Percentiles rank a stretch among this genome's conserved stretches.
phyloP scores from a whole-genome alignment of 2,113 vertebrate species.

The Pterocles gutturalis region DNA sequence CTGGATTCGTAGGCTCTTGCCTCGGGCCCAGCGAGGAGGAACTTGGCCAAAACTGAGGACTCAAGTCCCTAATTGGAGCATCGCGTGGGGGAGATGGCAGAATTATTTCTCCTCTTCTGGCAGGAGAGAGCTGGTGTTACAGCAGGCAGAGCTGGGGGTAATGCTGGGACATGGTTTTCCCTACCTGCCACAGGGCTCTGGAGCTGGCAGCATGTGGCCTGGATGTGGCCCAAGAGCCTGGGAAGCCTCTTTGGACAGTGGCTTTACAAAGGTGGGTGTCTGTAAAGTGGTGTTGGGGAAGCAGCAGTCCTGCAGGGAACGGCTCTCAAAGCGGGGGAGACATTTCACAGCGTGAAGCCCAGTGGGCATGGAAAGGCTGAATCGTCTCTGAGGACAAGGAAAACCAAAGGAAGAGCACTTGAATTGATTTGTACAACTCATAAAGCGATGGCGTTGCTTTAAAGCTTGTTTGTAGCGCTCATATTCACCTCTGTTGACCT shows the following conservation, averaged over 20 bases:
- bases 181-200: neutral
- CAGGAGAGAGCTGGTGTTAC: neutral
- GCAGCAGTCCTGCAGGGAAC: neutral
- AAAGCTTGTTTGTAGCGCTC: neutral
- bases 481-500: neutral
- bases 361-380: neutral
- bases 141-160: neutral
- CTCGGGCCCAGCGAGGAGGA: neutral
- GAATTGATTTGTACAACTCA: neutral
- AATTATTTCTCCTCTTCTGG: neutral
- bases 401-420: neutral
- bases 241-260: neutral
- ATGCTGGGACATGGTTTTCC: fast-evolving
- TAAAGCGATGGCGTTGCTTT: neutral
- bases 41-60: neutral
- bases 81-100: neutral
- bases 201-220: fast-evolving
- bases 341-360: neutral
- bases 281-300: neutral
- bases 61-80: neutral
- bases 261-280: neutral
- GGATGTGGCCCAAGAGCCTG: neutral
- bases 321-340: fast-evolving
- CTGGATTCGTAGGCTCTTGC: neutral
- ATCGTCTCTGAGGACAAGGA: neutral